Evolutionary conservation across 2,888 invertebrate genomes (phyloP).

Genomic region (Pediacus dermestoides): DNA sequence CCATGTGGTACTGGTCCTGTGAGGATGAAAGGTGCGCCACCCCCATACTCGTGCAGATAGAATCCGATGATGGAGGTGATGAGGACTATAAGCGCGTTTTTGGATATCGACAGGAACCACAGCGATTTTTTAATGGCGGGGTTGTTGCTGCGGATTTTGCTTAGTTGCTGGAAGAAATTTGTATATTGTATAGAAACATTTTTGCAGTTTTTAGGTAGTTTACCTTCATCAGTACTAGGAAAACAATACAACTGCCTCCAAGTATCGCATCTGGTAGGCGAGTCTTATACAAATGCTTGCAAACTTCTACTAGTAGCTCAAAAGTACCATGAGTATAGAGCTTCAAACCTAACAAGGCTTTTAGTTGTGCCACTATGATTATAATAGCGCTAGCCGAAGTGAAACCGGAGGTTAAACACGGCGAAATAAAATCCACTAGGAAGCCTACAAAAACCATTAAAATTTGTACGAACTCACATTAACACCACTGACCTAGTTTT

Average conservation of each 20-base stretch:
- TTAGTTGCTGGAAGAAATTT: slow-evolving; percentile 56
- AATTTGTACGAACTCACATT: slow-evolving; percentile 6
- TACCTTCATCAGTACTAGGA: slow-evolving; percentile 67
- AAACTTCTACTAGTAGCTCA: slow-evolving; percentile 57
- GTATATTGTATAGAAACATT: slow-evolving; percentile 1
- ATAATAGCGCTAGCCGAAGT: slow-evolving; percentile 80
- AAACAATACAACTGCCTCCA: slow-evolving; percentile 61
- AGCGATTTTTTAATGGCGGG: slow-evolving; percentile 54
- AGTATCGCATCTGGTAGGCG: slow-evolving; percentile 62
- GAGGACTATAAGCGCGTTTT: slow-evolving; percentile 75
- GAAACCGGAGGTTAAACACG: slow-evolving; percentile 79
- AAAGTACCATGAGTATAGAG: slow-evolving; percentile 65
- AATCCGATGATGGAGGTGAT: slow-evolving; percentile 53
- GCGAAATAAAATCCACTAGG: slow-evolving; percentile 78
- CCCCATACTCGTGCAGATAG: slow-evolving; percentile 29
- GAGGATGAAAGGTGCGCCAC: slow-evolving; percentile 58
- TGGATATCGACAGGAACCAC: slow-evolving; percentile 72
- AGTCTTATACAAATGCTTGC: slow-evolving; percentile 52
- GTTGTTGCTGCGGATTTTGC: slow-evolving; percentile 54
- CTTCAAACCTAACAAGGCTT: slow-evolving; percentile 68
- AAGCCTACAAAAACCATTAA: slow-evolving; percentile 59
- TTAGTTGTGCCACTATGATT: slow-evolving; percentile 71
- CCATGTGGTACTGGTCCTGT: slow-evolving; percentile 62
- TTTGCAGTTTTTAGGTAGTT: slow-evolving; percentile 30
- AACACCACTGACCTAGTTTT: slow-evolving; percentile 62